Base-by-base conservation (phyloP, 2,797 vertebrate genomes). In the Pangasius mekongensis region DNA sequence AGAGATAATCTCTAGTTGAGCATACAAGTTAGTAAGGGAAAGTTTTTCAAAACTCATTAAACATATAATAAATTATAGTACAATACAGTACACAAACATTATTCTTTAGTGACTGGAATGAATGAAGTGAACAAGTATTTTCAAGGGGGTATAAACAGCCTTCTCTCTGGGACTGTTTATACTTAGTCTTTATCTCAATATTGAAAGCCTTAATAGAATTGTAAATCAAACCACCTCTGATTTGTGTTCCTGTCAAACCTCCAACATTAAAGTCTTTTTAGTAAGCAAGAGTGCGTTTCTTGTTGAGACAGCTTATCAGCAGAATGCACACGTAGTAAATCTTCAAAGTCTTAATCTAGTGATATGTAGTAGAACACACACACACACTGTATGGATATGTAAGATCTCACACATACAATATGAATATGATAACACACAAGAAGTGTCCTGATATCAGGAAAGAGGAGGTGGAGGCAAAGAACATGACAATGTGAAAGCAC, bases 141-240 rank as follows among this genome's bases (percentile, higher is more conserved):
- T 56, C 5, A 13, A 22, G 10, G 30, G 64, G n/a, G 64, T 69
- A 69, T 84, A 84, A 84, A 36, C 47, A 84, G 49, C 18, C 83
- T 56, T 66, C 66, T 84, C 83, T 54, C 83, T 11, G 2, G 66
- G 49, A 84, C 66, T 84, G 58, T 87, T 87, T 87, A 80, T 80
- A 87, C 62, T 33, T 47, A 66, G 60, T 36, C 83, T 84, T 69
- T 84, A 84, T 84, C 49, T 71, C 47, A 84, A 71, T 84, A 84
- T 84, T 84, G 66, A 81, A 81, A 87, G 74, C 91, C 90, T 92
- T 92, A 87, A 85, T 80, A 73, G 82, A 85, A 81, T 13, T 81
- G 71, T 88, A 82, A 85, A 58, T 87, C 33, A 82, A 39, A 81
- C n/a, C 67, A 74, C 66, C 52, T 83, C 52, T 76, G 36, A 87